Percentiles rank a stretch among this genome's conserved stretches.
Conservation (phyloP, 2,888 invertebrate genomes). For the Netelia fuscicornis region DNA sequence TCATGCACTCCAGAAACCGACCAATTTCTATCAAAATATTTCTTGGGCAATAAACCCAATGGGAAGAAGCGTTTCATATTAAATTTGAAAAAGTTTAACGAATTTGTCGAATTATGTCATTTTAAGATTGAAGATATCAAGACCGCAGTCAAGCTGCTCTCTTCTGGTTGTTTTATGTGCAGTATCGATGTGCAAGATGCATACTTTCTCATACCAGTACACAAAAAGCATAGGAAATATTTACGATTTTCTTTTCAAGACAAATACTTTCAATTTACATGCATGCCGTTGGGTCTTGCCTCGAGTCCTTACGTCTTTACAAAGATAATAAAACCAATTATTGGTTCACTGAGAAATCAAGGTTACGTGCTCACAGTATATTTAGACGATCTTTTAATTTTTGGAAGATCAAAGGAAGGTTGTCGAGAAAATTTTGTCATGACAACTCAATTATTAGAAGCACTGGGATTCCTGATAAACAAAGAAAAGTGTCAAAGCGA, state of each 20-base stretch:
- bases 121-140: conserved; percentile 74
- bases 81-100: conserved; percentile 72
- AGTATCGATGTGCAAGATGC: conserved; percentile 55
- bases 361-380: conserved; percentile 21
- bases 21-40: conserved; percentile 70
- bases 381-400: conserved; percentile 37
- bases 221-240: conserved; percentile 33
- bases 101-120: conserved; percentile 69
- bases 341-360: conserved; percentile 15
- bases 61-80: conserved; percentile 69
- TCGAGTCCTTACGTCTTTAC: conserved; percentile 50
- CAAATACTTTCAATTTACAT: conserved; percentile 40
- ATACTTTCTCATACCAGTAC: conserved; percentile 54
- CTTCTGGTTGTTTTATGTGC: conserved; percentile 20
- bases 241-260: conserved; percentile 59
- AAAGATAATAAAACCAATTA: too few species aligned
- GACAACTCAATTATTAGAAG: conserved; percentile 1
- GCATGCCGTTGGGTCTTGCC: conserved; percentile 49
- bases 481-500: conserved; percentile 37
- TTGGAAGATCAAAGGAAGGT: conserved; percentile 9
- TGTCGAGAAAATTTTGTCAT: conserved; percentile 4
- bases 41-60: conserved; percentile 70
- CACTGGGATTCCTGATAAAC: conserved; percentile 35
- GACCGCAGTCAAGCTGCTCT: conserved; percentile 58
- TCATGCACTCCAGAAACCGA: conserved; percentile 22